Base-by-base conservation (phyloP, 1,140 invertebrate genomes). In the Trigoniulus corallinus region DNA sequence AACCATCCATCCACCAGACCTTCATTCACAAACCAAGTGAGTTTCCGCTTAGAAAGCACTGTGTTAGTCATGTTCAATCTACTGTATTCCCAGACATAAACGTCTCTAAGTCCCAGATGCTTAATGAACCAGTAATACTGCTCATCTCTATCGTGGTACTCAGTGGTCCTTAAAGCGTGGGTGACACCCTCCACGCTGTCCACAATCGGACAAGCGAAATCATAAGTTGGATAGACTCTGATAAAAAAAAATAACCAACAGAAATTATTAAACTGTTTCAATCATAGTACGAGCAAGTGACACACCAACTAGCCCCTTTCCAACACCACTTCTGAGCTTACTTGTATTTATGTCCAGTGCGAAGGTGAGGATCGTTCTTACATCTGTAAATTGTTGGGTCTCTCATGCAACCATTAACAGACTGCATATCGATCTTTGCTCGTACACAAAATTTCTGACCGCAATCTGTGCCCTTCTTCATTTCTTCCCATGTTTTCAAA, bases 341-440 rank as follows among this genome's bases (percentile, higher is more conserved):
- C 88, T 96, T 97, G 70, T 98, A 99, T 72, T 95, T 92, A 23
- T 72, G 78, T 49, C 89, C 91, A 41, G 93, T 98, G 27, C 83
- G 71, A 1, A 93, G 84, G 76, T 99, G 96, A 10, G 76, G 68
- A 66, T 98, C 92, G 53, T 79, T 78, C 67, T 99, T 99, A 68
- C 94, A 99, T n/a, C 96, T 74, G 65, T 98, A 99, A 58, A 99
- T 95, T 4, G 94, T 97, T n/a, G 96, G 96, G 74, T 99, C 96
- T 40, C 96, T 73, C 76, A 99, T 72, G 62, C 93, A 98, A 0
- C 96, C 96, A 70, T 98, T 99, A 22, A 79, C 70, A 0, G 91
- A 95, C 54, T 82, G 75, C 88, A 98, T 98, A 67, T 98, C 88
- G 54, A 99, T 96, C 72, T 97, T 98, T 0, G 93, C 93, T 52